Conservation (phyloP, 2,113 vertebrate genomes). For the Ageneiosus marmoratus region DNA sequence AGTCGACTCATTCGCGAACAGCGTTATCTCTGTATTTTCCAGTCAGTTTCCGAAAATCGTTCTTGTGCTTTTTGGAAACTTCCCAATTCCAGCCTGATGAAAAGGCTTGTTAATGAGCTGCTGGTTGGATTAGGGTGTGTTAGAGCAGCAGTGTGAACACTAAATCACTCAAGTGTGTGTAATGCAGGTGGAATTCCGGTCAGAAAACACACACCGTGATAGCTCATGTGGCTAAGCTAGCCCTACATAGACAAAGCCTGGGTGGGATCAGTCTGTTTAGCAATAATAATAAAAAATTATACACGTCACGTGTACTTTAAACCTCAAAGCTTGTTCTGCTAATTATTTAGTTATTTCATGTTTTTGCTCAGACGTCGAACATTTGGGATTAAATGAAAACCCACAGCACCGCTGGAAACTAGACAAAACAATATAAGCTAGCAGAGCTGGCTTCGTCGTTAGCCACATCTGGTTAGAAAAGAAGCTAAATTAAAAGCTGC, state of each 20-base stretch:
- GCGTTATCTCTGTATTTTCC: background rate
- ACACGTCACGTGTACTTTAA: background rate
- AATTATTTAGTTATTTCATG: background rate
- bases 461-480: background rate
- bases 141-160: background rate
- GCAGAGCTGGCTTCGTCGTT: background rate
- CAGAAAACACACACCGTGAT: background rate
- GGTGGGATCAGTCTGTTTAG: background rate
- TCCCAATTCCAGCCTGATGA: background rate
- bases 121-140: background rate
- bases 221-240: constrained; percentile 15
- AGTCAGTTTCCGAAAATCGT: background rate
- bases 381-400: background rate
- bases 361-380: background rate
- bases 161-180: background rate
- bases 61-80: background rate
- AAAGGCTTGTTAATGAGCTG: no score
- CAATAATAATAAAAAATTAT: background rate
- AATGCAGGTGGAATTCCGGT: background rate
- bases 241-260: constrained; percentile 1
- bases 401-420: background rate
- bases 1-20: no score
- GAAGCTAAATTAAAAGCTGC: background rate
- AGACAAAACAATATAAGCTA: background rate
- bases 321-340: background rate